Base-by-base conservation (phyloP, 1,140 invertebrate genomes). In the Psilanteris sp. region DNA sequence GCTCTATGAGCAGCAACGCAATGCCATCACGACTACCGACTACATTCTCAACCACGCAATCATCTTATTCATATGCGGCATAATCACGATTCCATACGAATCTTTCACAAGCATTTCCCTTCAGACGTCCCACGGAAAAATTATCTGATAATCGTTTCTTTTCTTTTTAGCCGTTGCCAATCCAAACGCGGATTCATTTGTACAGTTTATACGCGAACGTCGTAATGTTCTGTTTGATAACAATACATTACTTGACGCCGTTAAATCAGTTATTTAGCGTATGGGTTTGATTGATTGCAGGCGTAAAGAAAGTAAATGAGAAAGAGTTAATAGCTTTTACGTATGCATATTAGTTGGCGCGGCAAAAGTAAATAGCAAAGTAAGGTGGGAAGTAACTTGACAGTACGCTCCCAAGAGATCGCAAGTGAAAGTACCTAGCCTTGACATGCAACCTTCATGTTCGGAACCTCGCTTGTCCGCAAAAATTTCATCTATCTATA, bases 361-460 rank as follows among this genome's bases (percentile, higher is more conserved):
- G 32, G 52, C 34, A 73, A 77, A 82, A 77, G 81, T 68, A 79
- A 81, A 81, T 81, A 81, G 71, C 66, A 71, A 79, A 78, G 36
- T 79, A 80, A 83, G 85, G 83, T 88, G 86, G 86, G 86, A 88
- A 88, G 83, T 81, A 54, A 78, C 72, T 70, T 70, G 55, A 52
- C 61, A 67, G 61, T 61, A 55, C 80, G 84, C 84, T 88, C 85
- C 83, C 85, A 88, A 85, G 84, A 81, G 78, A 70, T 52, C 36
- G 54, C 73, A 44, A 85, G 86, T 85, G 86, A 86, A 85, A 86
- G 84, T 78, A 31, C 31, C 79, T 82, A 86, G 86, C 86, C 86
- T 88, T 88, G 86, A 88, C 85, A 86, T 84, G 84, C 82, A 84
- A 87, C 86, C 86, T 87, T 87, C 86, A 80, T 54, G 55, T 71